These are phyloP conservation scores for Acleris laterana DNA, from an alignment of 2,888 invertebrate genomes.

Conservation along the genomic window DNA sequence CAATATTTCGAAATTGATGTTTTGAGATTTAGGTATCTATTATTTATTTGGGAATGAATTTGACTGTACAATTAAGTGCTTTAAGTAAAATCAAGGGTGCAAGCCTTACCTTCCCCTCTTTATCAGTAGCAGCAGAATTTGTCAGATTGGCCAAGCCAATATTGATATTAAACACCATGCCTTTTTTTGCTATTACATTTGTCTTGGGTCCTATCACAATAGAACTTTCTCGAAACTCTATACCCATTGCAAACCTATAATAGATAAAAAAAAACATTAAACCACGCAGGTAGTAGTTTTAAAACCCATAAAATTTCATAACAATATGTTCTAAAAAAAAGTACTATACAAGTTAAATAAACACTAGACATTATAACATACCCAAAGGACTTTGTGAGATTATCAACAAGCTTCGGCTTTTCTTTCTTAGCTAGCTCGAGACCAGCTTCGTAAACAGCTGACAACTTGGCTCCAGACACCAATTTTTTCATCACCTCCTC, in stretches of 20 bases:
- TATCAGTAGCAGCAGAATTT: conserved; percentile 92
- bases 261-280: conserved; percentile 1
- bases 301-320: neutral
- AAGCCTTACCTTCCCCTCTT: conserved; percentile 89
- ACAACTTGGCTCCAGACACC: conserved; percentile 91
- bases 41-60: too few relatives aligned
- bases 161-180: conserved; percentile 98
- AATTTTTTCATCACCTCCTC: conserved; percentile 95
- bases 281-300: neutral
- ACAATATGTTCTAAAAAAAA: neutral
- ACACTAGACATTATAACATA: conserved; percentile 48
- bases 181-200: conserved; percentile 90
- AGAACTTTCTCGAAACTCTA: conserved; percentile 98
- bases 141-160: conserved; percentile 94
- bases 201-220: conserved; percentile 96
- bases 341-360: neutral
- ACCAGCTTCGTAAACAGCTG: conserved; percentile 94
- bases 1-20: neutral
- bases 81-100: too few relatives aligned
- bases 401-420: conserved; percentile 93
- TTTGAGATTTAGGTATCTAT: too few relatives aligned
- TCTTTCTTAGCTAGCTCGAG: conserved; percentile 93
- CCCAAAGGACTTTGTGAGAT: conserved; percentile 97
- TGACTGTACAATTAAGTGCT: too few relatives aligned
- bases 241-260: conserved; percentile 95